Conservation (phyloP, 2,797 vertebrate genomes). For the Delichon dasypus region DNA sequence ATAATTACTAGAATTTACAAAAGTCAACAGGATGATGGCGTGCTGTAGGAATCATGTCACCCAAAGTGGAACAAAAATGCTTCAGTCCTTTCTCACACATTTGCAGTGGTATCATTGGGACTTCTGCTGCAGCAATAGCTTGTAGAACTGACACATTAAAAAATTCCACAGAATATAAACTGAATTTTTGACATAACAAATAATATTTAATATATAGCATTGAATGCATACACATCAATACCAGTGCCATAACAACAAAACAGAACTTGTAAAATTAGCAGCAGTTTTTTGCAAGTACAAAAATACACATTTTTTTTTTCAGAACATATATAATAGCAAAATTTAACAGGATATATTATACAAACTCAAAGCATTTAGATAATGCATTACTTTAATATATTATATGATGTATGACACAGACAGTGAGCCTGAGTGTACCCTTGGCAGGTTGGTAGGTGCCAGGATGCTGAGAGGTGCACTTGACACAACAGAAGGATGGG, state of each 20-base stretch:
- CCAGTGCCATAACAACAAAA: constrained; percentile 75
- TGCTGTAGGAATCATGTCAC: neutral
- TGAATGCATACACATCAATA: constrained; percentile 75
- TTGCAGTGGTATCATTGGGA: neutral
- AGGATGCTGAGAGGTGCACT: neutral
- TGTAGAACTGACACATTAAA: neutral
- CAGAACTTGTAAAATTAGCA: constrained; percentile 85
- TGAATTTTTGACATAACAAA: constrained; percentile 64
- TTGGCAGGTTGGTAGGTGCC: neutral
- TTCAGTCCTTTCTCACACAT: neutral
- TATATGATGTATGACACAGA: constrained; percentile 63
- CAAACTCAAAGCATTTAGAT: constrained; percentile 88
- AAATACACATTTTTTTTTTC: constrained; percentile 90
- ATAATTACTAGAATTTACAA: neutral
- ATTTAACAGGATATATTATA: constrained; percentile 85
- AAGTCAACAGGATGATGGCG: neutral
- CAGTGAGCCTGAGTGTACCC: neutral
- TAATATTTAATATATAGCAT: constrained; percentile 77
- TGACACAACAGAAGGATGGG: neutral
- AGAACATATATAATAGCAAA: constrained; percentile 82
- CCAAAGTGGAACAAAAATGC: neutral
- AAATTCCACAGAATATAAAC: neutral
- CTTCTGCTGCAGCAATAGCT: neutral
- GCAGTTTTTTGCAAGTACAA: constrained; percentile 91
- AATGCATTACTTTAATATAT: constrained; percentile 81